Base-by-base conservation (phyloP, 2,113 vertebrate genomes). In the Gavialis gangeticus region DNA sequence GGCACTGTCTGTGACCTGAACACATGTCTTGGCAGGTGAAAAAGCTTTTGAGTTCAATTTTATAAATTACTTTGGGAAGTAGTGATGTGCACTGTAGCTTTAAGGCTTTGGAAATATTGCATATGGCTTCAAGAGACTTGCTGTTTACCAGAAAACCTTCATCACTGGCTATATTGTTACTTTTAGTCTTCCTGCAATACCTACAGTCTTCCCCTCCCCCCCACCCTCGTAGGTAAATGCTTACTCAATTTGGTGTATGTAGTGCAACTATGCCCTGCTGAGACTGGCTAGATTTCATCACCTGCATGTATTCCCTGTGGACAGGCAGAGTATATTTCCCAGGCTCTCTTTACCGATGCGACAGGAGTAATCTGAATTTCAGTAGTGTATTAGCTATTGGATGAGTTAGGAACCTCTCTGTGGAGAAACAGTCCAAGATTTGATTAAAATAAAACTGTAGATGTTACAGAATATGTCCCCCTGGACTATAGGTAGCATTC, bases 301-400 rank as follows among this genome's bases (percentile, higher is more conserved):
- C 75, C 0, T 1, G 57, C 19, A 1, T 3, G 54, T 62, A 24
- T 90, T 88, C 82, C 56, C 3, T 88, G 77, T 67, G 11, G 59
- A 86, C 75, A 78, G 88, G 64, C n/a, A 79, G 71, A 88, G 78
- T 64, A 55, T 5, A 2, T 25, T 95, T 80, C 75, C 71, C 59
- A 75, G 77, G 84, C 88, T 89, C 64, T 92, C 88, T 88, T 77
- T 85, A 64, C 87, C 92, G 94, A 60, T 89, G 94, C 84, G 78
- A 82, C 12, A 5, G 76, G 87, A 96, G 67, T 12, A 85, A 94
- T 89, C 92, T 87, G 94, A 94, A 95, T 96, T 98, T 93, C 90
- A 96, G 6, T 69, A 81, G 79, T 76, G 58, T 85, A 85, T 96
- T 92, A 91, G 63, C 46, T 92, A 87, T 4, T 16, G 89, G 82